Evolutionary conservation across 2,888 invertebrate species (phyloP).

Genomic region (Gasteruption jaculator): DNA sequence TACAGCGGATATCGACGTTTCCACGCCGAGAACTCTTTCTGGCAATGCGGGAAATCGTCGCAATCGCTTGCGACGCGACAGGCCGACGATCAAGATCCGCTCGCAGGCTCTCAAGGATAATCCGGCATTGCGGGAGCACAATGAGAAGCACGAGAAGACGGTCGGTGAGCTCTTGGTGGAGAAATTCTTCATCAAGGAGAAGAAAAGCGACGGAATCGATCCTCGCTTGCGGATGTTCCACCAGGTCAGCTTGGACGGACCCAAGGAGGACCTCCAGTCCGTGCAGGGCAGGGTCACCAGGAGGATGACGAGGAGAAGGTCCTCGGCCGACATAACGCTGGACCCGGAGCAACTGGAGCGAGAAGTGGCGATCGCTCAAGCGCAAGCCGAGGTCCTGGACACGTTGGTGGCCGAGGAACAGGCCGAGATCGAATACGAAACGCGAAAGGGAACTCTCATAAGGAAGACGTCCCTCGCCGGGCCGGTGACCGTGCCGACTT

Average conservation of each 20-base stretch:
- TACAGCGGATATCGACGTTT: slow-evolving; percentile 83
- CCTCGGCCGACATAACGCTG: slow-evolving; percentile 41
- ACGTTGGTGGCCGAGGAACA: slow-evolving; percentile 46
- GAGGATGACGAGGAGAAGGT: slow-evolving; percentile 42
- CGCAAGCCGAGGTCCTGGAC: slow-evolving; percentile 45
- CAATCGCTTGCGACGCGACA: slow-evolving; percentile 39
- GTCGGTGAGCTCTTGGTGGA: slow-evolving; percentile 73
- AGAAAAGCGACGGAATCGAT: slow-evolving; percentile 46
- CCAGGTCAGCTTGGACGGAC: slow-evolving; percentile 29
- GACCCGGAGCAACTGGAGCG: slow-evolving; percentile 40
- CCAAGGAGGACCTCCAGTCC: slow-evolving; percentile 23
- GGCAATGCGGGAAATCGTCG: slow-evolving; percentile 26
- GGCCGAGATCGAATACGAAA: slow-evolving; percentile 43
- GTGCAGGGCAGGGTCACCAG: slow-evolving; percentile 40
- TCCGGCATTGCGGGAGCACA: slow-evolving; percentile 46
- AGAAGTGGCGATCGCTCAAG: slow-evolving; percentile 41
- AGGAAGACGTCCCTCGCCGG: slow-evolving; percentile 20
- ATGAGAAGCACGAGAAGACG: slow-evolving; percentile 59
- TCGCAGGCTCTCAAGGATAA: slow-evolving; percentile 49
- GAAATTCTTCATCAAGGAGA: slow-evolving; percentile 67
- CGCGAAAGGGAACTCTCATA: slow-evolving; percentile 34
- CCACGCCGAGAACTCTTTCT: slow-evolving; percentile 50
- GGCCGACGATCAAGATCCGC: slow-evolving; percentile 47
- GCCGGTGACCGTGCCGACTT: slow-evolving; percentile 5
- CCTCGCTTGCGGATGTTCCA: slow-evolving; percentile 24